Evolutionary conservation across 2,888 invertebrate genomes (phyloP).

Genomic region (Crocallis elinguaria): DNA sequence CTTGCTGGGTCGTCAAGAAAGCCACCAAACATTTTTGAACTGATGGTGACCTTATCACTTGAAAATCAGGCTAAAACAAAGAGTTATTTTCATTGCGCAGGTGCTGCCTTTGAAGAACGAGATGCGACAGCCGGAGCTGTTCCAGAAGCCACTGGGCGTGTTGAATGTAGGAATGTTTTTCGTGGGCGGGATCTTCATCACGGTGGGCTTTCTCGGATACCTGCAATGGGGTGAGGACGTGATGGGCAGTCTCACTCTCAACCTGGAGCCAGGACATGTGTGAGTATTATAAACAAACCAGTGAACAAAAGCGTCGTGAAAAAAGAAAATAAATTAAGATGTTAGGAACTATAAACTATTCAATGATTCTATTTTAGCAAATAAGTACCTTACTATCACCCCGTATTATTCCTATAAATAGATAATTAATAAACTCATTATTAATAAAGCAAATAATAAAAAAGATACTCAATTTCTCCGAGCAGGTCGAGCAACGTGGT

Average conservation of each 20-base stretch:
- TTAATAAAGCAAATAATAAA: too few species aligned
- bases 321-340: background rate
- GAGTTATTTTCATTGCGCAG: constrained; percentile 75
- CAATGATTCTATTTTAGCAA: too few species aligned
- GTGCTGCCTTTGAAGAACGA: constrained; percentile 97
- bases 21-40: too few species aligned
- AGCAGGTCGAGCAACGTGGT: constrained; percentile 92
- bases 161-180: constrained; percentile 95
- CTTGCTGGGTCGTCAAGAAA: too few species aligned
- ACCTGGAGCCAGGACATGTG: constrained; percentile 87
- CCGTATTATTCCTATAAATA: background rate
- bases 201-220: constrained; percentile 95
- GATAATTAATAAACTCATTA: too few species aligned
- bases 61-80: too few species aligned
- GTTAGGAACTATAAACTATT: background rate
- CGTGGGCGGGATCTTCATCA: constrained; percentile 91
- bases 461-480: constrained; percentile 26
- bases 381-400: too few species aligned
- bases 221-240: constrained; percentile 93
- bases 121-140: constrained; percentile 92
- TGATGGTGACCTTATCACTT: too few species aligned
- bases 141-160: constrained; percentile 92
- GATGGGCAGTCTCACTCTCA: constrained; percentile 94
- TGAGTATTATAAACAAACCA: constrained; percentile 70
- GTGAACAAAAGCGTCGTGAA: background rate